Conservation (phyloP, 2,113 vertebrate species). For the Arvicanthis niloticus region DNA sequence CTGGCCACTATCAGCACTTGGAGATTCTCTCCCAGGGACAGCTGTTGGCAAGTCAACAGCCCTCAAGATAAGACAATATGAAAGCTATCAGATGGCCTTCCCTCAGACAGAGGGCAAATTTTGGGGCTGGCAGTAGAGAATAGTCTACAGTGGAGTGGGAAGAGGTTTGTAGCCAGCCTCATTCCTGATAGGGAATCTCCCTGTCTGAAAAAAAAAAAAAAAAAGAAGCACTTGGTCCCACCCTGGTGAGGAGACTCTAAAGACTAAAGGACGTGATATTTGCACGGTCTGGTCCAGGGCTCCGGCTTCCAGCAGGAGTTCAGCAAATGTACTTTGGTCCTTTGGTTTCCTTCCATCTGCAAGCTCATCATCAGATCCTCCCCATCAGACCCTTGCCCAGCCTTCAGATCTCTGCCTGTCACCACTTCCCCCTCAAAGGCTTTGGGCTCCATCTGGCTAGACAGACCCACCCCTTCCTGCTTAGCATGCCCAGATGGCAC, state of each 20-base stretch:
- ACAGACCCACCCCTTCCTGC: not conserved
- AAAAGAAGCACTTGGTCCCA: not conserved
- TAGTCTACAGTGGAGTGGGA: not conserved
- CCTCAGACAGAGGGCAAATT: not conserved
- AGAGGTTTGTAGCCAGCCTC: not conserved
- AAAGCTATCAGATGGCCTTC: not conserved
- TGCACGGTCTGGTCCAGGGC: not conserved
- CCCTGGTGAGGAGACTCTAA: not conserved
- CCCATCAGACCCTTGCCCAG: not conserved
- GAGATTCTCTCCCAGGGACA: not conserved
- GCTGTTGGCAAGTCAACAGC: not conserved
- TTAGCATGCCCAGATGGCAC: not conserved
- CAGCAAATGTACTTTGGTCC: not conserved
- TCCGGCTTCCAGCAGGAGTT: not conserved
- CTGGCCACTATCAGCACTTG: not conserved
- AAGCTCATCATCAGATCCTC: not conserved
- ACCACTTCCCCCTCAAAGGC: not conserved
- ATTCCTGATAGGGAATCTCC: not conserved
- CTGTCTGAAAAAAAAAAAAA: not conserved
- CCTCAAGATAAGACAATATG: not conserved
- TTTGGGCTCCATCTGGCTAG: not conserved
- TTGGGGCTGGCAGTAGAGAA: not conserved
- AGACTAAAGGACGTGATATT: not conserved
- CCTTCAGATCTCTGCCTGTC: constrained; percentile 33
- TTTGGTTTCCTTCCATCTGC: not conserved